Percentiles rank a stretch among this genome's conserved stretches.
These are phyloP conservation scores for Epinephelus moara DNA, from an alignment of 2,113 vertebrate genomes.

Conservation along the genomic window DNA sequence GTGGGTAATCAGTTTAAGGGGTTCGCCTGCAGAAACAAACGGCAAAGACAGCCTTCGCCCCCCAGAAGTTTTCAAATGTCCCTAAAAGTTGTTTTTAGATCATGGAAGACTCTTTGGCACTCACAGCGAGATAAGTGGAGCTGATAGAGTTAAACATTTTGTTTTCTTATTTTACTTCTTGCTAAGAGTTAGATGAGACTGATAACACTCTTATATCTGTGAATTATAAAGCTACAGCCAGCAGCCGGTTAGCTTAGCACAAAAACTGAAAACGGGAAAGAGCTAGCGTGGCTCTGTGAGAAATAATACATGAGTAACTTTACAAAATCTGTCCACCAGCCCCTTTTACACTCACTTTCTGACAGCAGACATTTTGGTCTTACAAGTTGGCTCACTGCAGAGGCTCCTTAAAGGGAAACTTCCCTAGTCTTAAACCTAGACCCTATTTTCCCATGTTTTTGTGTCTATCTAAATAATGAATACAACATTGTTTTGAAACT, in stretches of 20 bases:
- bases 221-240: not conserved
- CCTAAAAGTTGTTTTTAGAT: not conserved
- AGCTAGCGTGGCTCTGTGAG: not conserved
- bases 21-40: not conserved
- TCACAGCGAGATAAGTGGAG: slow-evolving; percentile 36
- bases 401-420: too few relatives aligned
- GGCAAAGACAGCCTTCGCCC: not conserved
- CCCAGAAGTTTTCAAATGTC: not conserved
- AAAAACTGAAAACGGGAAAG: not conserved
- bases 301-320: not conserved
- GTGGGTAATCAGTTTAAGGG: slow-evolving; percentile 12
- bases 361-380: not conserved
- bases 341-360: not conserved
- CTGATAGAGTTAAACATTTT: not conserved
- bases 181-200: not conserved
- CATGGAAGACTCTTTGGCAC: slow-evolving; percentile 77
- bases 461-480: too few relatives aligned
- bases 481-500: too few relatives aligned
- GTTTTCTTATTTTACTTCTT: not conserved
- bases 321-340: too few relatives aligned
- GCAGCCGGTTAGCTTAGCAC: not conserved
- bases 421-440: too few relatives aligned
- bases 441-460: too few relatives aligned
- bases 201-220: not conserved
- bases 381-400: too few relatives aligned